Evolutionary conservation across 2,888 invertebrate genomes (phyloP).

Genomic region (Tachina lurida): DNA sequence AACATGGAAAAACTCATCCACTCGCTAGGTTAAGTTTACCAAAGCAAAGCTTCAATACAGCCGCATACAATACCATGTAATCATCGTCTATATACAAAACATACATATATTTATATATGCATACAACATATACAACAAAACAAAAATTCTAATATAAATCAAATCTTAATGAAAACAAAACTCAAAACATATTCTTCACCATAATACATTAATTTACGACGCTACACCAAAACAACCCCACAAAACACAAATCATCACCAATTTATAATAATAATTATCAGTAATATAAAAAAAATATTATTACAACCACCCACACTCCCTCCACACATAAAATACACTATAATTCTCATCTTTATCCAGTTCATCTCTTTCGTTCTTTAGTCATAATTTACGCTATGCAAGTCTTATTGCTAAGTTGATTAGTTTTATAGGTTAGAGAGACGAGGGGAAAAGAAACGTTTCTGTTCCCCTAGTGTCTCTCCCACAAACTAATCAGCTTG

Average conservation of each 20-base stretch:
- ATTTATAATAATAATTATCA: slow-evolving; percentile 47
- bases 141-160: slow-evolving; percentile 58
- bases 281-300: slow-evolving; percentile 35
- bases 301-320: slow-evolving; percentile 51
- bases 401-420: too few species aligned
- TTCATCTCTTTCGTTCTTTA: not conserved
- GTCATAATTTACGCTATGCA: too few species aligned
- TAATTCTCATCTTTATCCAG: slow-evolving; percentile 26
- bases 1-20: slow-evolving; percentile 96
- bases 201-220: slow-evolving; percentile 50
- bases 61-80: slow-evolving; percentile 95
- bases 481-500: too few species aligned
- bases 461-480: too few species aligned
- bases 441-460: too few species aligned
- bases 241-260: slow-evolving; percentile 66
- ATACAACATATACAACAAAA: slow-evolving; percentile 68
- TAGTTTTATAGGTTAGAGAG: too few species aligned
- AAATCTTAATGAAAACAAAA: slow-evolving; percentile 70
- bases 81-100: slow-evolving; percentile 66
- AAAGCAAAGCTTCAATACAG: slow-evolving; percentile 89
- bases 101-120: slow-evolving; percentile 47
- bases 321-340: slow-evolving; percentile 52
- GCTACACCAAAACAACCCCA: slow-evolving; percentile 31
- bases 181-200: slow-evolving; percentile 62
- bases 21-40: slow-evolving; percentile 92